Evolutionary conservation across 2,113 vertebrate genomes (phyloP).

Genomic region (Leuciscus idus): DNA sequence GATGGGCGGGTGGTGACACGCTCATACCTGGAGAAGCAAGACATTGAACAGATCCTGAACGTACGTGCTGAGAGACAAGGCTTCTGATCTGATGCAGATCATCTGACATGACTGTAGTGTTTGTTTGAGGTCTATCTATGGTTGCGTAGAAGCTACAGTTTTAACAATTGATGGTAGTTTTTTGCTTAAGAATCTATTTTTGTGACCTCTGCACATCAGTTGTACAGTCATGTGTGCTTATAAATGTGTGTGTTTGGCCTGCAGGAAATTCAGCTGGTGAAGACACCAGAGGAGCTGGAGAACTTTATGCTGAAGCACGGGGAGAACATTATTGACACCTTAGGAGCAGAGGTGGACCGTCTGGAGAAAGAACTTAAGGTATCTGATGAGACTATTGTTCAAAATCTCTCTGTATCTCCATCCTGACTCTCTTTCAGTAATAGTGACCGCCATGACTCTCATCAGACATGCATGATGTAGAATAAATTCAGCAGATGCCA

Average conservation of each 20-base stretch:
- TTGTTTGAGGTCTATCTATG: neutral
- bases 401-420: neutral
- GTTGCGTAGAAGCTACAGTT: neutral
- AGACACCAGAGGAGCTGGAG: conserved; percentile 93
- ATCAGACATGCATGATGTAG: neutral
- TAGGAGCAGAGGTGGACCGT: conserved; percentile 96
- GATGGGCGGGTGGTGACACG: conserved; percentile 96
- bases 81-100: neutral
- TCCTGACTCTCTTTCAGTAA: neutral
- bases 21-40: conserved; percentile 97
- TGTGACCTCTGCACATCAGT: neutral
- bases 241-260: neutral
- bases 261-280: conserved; percentile 97
- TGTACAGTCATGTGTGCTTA: neutral
- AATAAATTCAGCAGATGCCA: conserved; percentile 3
- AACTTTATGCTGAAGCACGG: conserved; percentile 98
- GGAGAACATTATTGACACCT: conserved; percentile 95
- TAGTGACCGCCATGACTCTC: neutral
- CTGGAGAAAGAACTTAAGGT: conserved; percentile 98
- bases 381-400: conserved; percentile 34
- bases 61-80: conserved; percentile 72
- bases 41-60: conserved; percentile 93
- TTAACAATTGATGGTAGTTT: neutral
- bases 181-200: neutral
- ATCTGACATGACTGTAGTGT: neutral